Evolutionary conservation across 30 jellyfish, hydroid and myxozoan genomes (phyloP), one percentile per base, ranked within the genome.

Genomic region (Sanderia malayensis): DNA sequence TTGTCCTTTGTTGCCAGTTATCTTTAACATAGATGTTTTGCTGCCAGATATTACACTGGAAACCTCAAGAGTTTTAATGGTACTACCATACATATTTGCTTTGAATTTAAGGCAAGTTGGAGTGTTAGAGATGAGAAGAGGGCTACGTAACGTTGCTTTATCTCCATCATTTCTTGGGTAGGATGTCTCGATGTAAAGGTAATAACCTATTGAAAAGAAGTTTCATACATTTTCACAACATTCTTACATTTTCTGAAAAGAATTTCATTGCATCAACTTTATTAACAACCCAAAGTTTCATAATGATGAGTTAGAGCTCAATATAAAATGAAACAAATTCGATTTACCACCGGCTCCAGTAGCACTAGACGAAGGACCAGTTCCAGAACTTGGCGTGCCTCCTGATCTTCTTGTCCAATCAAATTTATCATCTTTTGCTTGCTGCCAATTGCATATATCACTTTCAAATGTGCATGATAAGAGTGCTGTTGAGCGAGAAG

Each of bases 371-470:
- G 26, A 10, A 4, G 86, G 86, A 4, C 86, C 86, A 31, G 86
- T 74, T 10, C 57, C 13, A 23, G 22, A 1, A 8, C 68, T 22
- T 21, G 82, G 89, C 3, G 89, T 78, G 26, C 53, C 24, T 17
- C 89, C 82, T n/a, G 21, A 8, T 23, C 64, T 78, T 34, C 81
- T 32, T 20, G 74, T 34, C 89, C 89, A 78, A 46, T 78, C 79
- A 44, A 78, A 78, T 9, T 78, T 32, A 32, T 78, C 89, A 66
- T 53, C 32, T 22, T 21, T 47, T 22, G 89, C 80, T 66, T 78
- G 89, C 18, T 30, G 44, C 89, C 89, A 78, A 8, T 47, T 33
- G 74, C 89, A 78, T 45, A 57, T n/a, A 25, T 52, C 55, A 4
- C 22, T 63, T 37, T 78, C 89, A 32, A 78, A 65, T 9, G 73